phyloP scores from a whole-genome alignment of 2,113 vertebrate species.

The Ictalurus punctatus region DNA sequence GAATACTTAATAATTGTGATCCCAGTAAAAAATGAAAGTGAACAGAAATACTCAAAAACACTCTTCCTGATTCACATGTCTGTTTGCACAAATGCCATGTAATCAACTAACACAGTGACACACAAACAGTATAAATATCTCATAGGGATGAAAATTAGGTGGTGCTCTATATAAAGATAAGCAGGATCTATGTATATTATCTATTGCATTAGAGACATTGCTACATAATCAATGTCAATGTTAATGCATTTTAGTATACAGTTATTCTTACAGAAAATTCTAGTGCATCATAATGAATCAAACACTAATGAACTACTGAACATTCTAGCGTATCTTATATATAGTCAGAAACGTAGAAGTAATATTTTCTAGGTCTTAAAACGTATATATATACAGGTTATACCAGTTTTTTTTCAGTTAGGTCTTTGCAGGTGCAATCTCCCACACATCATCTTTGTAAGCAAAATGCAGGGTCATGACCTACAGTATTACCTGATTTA shows the following conservation, averaged over 20 bases:
- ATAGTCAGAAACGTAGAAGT: neutral
- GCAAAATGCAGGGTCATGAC: neutral
- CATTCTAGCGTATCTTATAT: neutral
- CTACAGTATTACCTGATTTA: neutral
- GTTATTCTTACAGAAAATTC: neutral
- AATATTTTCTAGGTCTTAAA: neutral
- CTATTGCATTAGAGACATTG: neutral
- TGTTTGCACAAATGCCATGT: no score
- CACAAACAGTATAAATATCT: neutral
- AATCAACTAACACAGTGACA: neutral
- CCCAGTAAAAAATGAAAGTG: neutral
- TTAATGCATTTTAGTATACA: neutral
- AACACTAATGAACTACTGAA: slow-evolving; percentile 4
- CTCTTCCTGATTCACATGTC: neutral
- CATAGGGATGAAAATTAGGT: neutral
- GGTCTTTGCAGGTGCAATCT: neutral
- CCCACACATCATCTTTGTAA: neutral
- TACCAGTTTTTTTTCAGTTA: neutral
- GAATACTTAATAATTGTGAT: neutral
- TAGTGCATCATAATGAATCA: neutral
- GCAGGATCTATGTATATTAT: neutral
- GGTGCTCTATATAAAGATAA: neutral
- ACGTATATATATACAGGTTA: neutral
- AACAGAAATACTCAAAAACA: neutral
- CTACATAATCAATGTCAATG: neutral